A percentile compares a stretch with the other conserved stretches of the same genome.
Conservation (phyloP, 2,888 invertebrate genomes). For the Kryphioiulus occultus region DNA sequence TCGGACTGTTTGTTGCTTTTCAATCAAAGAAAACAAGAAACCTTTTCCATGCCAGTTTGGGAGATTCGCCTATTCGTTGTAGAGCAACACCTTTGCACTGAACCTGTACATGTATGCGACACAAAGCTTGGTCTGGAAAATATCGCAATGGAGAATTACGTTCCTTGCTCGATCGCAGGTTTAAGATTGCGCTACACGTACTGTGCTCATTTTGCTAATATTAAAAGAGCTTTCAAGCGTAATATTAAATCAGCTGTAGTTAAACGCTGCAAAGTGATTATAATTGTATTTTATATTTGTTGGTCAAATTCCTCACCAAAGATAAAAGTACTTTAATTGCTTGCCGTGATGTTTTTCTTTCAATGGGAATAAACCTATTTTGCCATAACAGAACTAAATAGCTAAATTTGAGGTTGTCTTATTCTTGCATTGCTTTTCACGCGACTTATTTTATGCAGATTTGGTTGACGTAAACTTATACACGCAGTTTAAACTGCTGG, state of each 20-base stretch:
- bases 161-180: neutral
- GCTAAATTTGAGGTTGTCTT: too few species aligned
- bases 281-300: too few species aligned
- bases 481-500: neutral
- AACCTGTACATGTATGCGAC: neutral
- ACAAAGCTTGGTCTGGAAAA: neutral
- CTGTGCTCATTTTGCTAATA: neutral
- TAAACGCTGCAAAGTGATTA: too few species aligned
- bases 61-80: neutral
- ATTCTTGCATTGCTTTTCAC: neutral
- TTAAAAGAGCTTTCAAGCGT: neutral
- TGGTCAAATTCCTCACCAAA: too few species aligned
- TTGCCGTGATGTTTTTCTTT: too few species aligned
- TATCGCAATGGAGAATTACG: neutral
- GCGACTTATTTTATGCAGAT: neutral
- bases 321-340: too few species aligned
- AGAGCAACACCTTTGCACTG: neutral
- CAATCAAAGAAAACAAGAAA: constrained; percentile 14
- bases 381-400: too few species aligned
- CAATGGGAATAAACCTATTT: too few species aligned
- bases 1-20: constrained; percentile 23
- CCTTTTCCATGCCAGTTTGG: neutral
- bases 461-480: neutral
- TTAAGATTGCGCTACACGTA: neutral
- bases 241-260: too few species aligned